phyloP scores from a whole-genome alignment of 2,113 vertebrate species.

The Bungarus multicinctus region DNA sequence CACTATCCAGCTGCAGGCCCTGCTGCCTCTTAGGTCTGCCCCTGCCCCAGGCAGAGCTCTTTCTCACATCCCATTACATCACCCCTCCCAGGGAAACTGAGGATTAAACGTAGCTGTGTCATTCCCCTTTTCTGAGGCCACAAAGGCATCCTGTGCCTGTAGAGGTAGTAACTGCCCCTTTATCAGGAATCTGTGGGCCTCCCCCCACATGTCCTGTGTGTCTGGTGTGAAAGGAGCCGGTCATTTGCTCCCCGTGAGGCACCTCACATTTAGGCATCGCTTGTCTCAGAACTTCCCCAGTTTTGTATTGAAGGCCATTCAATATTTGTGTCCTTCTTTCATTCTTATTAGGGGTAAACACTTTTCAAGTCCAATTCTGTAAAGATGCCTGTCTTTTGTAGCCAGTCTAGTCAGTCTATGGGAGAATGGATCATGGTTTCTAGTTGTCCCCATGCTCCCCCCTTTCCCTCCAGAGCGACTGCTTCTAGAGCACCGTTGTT shows the following conservation, averaged over 20 bases:
- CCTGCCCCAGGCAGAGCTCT: too few species aligned
- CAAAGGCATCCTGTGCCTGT: not conserved
- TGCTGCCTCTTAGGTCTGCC: too few species aligned
- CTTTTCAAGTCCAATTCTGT: not conserved
- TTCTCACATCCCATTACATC: too few species aligned
- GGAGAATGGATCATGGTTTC: not conserved
- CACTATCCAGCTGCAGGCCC: too few species aligned
- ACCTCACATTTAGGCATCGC: too few species aligned
- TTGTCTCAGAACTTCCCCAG: too few species aligned
- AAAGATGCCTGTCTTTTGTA: fast-evolving
- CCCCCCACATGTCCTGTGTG: not conserved
- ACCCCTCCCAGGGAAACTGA: too few species aligned
- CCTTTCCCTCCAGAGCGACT: not conserved
- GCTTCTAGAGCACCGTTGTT: not conserved
- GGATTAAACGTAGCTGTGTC: too few species aligned
- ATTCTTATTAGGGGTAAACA: not conserved
- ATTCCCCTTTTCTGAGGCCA: not conserved
- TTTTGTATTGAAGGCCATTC: too few species aligned
- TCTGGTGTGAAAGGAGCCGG: not conserved
- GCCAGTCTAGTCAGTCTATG: not conserved
- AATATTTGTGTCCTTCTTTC: too few species aligned
- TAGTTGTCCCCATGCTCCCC: not conserved
- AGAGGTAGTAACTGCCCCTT: not conserved
- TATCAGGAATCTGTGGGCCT: not conserved
- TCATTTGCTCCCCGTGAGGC: too few species aligned